phyloP scores from a whole-genome alignment of 2,888 invertebrate genomes.

The Pelosia muscerda region DNA sequence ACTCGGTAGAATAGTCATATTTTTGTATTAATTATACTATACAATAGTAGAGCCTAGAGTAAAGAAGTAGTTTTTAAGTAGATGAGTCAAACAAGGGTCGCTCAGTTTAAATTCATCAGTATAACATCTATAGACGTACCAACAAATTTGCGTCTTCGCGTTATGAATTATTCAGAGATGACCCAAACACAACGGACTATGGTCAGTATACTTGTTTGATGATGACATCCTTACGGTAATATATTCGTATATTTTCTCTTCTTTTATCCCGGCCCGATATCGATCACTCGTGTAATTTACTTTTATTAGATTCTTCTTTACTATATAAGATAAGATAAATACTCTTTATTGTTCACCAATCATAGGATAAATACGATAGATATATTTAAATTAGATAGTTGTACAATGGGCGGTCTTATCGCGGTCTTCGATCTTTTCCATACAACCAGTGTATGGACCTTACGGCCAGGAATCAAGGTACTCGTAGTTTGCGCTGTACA shows the following conservation, averaged over 20 bases:
- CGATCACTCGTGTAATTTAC: background rate
- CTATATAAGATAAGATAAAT: too few relatives aligned
- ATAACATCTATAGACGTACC: background rate
- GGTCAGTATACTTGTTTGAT: background rate
- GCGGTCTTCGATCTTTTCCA: too few relatives aligned
- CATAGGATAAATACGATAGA: too few relatives aligned
- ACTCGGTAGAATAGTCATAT: too few relatives aligned
- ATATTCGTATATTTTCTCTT: background rate
- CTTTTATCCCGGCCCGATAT: background rate
- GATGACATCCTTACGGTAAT: background rate
- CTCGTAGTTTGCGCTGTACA: too few relatives aligned
- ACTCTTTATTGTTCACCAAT: too few relatives aligned
- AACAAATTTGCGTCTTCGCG: background rate
- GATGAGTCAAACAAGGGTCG: background rate
- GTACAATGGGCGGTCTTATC: too few relatives aligned
- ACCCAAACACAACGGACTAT: slow-evolving; percentile 1
- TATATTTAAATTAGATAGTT: too few relatives aligned
- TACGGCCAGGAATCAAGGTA: too few relatives aligned
- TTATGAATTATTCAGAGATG: slow-evolving; percentile 4
- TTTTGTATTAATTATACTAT: too few relatives aligned
- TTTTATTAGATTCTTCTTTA: background rate
- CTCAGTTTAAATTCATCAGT: background rate
- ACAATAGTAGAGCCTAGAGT: background rate
- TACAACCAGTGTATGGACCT: too few relatives aligned
- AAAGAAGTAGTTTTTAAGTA: background rate